Base-by-base conservation (phyloP, 2,113 vertebrate genomes). In the Speoplatyrhinus poulsoni region DNA sequence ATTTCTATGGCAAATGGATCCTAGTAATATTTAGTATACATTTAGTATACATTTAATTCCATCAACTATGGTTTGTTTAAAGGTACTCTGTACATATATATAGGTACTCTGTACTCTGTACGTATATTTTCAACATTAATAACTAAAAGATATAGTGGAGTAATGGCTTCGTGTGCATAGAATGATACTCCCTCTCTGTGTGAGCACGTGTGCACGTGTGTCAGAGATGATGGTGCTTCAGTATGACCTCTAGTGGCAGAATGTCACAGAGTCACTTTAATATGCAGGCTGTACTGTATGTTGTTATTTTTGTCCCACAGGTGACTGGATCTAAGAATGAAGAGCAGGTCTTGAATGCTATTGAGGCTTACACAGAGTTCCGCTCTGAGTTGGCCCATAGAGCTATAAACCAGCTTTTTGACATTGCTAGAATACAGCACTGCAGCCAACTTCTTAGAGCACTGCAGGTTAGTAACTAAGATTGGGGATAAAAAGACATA, bases 321-420 rank as follows among this genome's bases (percentile, higher is more conserved):
- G 96, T 99, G 64, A 98, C 96, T 0, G 98, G 98, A 33, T 96
- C 95, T 72, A 98, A 97, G 81, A 97, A 98, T 0, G 98, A 99
- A 70, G 97, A 98, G 41, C 98, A 99, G 87, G 95, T 99, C 60
- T 90, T 99, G 75, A 99, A 99, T 0, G 96, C 98, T 26, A 99
- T 99, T 0, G 96, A 99, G 86, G 93, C 95, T 10, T 98, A 99
- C 90, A 98, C 95, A 0, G 98, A 99, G 72, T 95, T 96, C 66
- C 92, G 96, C 1, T 96, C 96, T 0, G 98, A 99, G 77, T 92
- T 99, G 65, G 96, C 98, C 0, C 98, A 96, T 3, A 87, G 94
- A 66, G 98, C 98, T 90, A 97, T 99, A 87, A 99, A 99, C 84
- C 93, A 96, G 69, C 94, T 99, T 6, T 99, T 99, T 0, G 97